Percentiles rank a stretch among this genome's conserved stretches.
These are phyloP conservation scores for Mirounga angustirostris DNA, from an alignment of 2,113 vertebrate genomes.

Conservation along the genomic window DNA sequence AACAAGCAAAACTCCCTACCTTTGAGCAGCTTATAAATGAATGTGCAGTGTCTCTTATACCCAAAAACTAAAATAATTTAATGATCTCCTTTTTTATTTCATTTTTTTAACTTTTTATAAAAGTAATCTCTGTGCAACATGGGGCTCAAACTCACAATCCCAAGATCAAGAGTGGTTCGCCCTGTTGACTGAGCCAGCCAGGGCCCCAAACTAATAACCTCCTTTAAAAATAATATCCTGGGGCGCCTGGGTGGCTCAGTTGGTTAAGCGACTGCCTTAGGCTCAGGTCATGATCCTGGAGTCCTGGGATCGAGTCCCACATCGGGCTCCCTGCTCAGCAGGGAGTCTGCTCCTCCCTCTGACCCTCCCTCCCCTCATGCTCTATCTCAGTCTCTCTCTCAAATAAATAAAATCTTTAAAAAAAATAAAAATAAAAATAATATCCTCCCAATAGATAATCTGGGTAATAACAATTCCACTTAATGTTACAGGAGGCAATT, in stretches of 20 bases:
- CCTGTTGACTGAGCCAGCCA: not conserved
- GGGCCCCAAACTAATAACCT: not conserved
- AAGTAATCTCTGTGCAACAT: not conserved
- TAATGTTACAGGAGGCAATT: conserved; percentile 48
- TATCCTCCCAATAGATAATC: not conserved
- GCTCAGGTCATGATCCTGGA: too few relatives aligned
- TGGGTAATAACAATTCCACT: not conserved
- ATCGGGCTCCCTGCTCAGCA: too few relatives aligned
- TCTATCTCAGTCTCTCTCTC: too few relatives aligned
- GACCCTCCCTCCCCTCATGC: too few relatives aligned
- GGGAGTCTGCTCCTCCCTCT: too few relatives aligned
- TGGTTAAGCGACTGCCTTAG: too few relatives aligned
- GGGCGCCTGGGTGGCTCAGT: too few relatives aligned
- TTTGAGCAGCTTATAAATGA: conserved; percentile 17
- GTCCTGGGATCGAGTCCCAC: too few relatives aligned
- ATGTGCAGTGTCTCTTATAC: not conserved
- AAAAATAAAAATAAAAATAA: not conserved
- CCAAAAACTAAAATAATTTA: conserved; percentile 13
- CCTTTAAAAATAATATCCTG: not conserved
- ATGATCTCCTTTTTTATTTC: not conserved
- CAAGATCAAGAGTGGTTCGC: not conserved
- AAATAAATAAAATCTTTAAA: too few relatives aligned
- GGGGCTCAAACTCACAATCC: not conserved
- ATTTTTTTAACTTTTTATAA: not conserved
- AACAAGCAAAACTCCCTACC: conserved; percentile 47